Evolutionary conservation across 2,888 invertebrate species (phyloP), one percentile per base, ranked within the genome.

Genomic region (Molorchus minor): DNA sequence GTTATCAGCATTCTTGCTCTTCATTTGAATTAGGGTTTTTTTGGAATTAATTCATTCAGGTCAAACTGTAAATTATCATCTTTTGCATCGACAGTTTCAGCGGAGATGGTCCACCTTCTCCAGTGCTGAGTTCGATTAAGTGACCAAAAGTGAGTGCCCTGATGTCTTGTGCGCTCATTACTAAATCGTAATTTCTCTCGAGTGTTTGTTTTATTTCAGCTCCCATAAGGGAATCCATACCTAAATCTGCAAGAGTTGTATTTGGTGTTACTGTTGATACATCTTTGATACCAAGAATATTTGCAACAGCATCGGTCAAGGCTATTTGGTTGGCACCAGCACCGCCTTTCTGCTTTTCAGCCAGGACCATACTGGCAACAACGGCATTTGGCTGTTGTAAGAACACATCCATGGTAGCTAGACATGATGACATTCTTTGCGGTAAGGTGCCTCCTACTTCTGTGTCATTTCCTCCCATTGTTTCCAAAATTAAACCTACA

Each of bases 171-270:
- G 96, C 93, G 62, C 92, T 91, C 62, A 98, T 84, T 16, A 93
- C 89, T 58, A 98, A 82, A 80, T 98, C 97, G 82, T 92, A 96
- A 75, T 92, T 93, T 56, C 96, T 86, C 80, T 97, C 97, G 52
- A 98, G 82, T 0, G 94, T 93, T 82, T 97, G 97, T 80, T 98
- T 98, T 76, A 99, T 96, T 85, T 99, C 99, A 1, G 98, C 96
- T 41, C 97, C 97, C 98, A 98, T 98, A 68, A 99, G 83, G 1
- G 98, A 98, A 79, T 99, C 98, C 90, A 99, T 94, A 61, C 98
- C 98, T 35, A 99, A 86, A 80, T 99, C 98, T 20, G 95, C 94
- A 43, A 99, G 83, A 36, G 90, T 91, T 2, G 92, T 87, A 20
- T 86, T 85, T 36, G 87, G 85, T 62, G 93, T 88, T 21, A 97